Evolutionary conservation across 2,113 vertebrate genomes (phyloP), one percentile per base, ranked within the genome.

Genomic region (Suncus etruscus): DNA sequence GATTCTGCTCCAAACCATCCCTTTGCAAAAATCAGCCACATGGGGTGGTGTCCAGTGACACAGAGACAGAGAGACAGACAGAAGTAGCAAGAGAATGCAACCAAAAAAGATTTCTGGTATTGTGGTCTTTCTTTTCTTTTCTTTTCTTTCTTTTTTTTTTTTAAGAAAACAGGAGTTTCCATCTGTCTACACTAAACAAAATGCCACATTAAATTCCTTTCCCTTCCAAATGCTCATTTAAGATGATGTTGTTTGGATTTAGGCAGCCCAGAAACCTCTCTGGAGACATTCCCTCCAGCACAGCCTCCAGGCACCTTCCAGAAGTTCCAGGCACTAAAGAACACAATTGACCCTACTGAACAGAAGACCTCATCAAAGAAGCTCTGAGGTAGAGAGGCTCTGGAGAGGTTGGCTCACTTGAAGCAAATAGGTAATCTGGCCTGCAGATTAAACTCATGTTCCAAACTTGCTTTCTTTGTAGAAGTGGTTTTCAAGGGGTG

Each of bases 361-460:
- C 8, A 75, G 63, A 65, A 77, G 82, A 2, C 18, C 9, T n/a
- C 39, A 3, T 20, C 58, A 10, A 65, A 78, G 31, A 5, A 32
- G 24, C 39, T 15, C 0, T 0, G 3, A 1, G 18, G 5, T 47
- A 2, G 3, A 47, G 1, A 39, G 54, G 24, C 61, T 15, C n/a
- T 39, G n/a, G 0, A 31, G 29, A 81, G 48, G 25, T 31, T 31
- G 32, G 39, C 27, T 75, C 68, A 9, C 31, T 8, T 2, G 14
- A 75, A 74, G 72, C 24, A 0, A 61, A 45, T 47, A 79, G 39
- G 22, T 27, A 24, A 24, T 32, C 18, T 2, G 22, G 48, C 15
- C 14, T 47, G 66, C 29, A 20, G 10, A 8, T 1, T 6, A 8
- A 6, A 54, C 79, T 11, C 74, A 76, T 20, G 31, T 25, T 25